Evolutionary conservation across 2,797 vertebrate species (phyloP), one percentile per base, ranked within the genome.

Genomic region (Halcyon leucocephala): DNA sequence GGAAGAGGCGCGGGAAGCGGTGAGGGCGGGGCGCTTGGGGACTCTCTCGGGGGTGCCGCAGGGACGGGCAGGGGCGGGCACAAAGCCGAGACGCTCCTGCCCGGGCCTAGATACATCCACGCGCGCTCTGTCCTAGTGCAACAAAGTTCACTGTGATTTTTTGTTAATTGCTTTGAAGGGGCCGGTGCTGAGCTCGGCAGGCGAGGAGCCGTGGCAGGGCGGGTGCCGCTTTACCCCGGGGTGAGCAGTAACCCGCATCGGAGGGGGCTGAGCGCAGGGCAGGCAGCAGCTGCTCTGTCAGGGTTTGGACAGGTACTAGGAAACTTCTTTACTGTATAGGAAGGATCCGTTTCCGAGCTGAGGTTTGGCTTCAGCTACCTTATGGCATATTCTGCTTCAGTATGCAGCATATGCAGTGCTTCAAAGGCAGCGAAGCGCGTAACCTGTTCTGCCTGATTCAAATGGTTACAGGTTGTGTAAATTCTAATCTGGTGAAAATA

Each of bases 21-120:
- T 9, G 39, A 4, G 16, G 25, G 57, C 1, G n/a, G 8, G 7
- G 7, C 1, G 1, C 2, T 2, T 4, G 5, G 3, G 9, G 6
- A 10, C 5, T 13, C 18, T 21, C 6, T 6, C 7, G 7, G n/a
- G 2, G 31, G 31, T 24, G 76, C 44, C 29, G 9, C 41, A 2
- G 64, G 19, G 7, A 1, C 4, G 60, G 10, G 26, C 15, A 2
- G 7, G 35, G 72, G 14, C 24, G 3, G 44, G 62, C 7, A 9
- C 17, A 1, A 12, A 14, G 41, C 3, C 3, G 14, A 5, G 16
- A 14, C 48, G 22, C 13, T 24, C 4, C 62, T 3, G 52, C 28
- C 31, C 31, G 10, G 64, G 49, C 18, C 31, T 4, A 6, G 7
- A 1, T 1, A 2, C 3, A 25, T 7, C 31, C n/a, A 9, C 16